Base-by-base conservation (phyloP, 2,888 invertebrate genomes). In the Brenthis daphne region DNA sequence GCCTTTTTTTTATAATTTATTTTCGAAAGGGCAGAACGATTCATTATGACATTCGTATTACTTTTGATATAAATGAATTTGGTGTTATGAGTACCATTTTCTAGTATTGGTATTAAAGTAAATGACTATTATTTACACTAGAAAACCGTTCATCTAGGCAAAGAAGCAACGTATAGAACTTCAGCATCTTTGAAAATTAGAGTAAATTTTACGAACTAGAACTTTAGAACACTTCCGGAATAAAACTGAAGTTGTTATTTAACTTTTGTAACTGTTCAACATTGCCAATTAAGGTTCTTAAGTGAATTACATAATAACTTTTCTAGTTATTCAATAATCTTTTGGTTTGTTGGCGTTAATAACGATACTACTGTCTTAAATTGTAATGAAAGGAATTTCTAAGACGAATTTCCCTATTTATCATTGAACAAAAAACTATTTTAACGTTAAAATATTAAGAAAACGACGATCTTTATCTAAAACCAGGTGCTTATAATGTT, bases 1-100 rank as follows among this genome's bases (percentile, higher is more conserved):
- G 67, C 55, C 68, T 37, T 55, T 58, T 58, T 20, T 65, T 58
- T 57, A 50, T 55, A 37, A 61, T 55, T 24, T 29, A 6, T 29
- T 29, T 48, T 48, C 16, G 6, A 29, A 60, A 60, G 4, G 29
- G 20, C 24, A 4, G 58, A 60, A 50, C 29, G 48, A 29, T 60
- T 50, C 58, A 50, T 50, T 60, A 29, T 43, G 8, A 43, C 11
- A 43, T 48, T 60, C 48, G 48, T 50, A 29, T 50, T 29, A 50
- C 29, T 60, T 60, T 60, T 2, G n/a, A 50, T n/a, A 48, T 50
- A n/a, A 50, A 58, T 48, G 48, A 29, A 24, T 60, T 58, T 58
- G 14, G 48, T 6, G 8, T 6, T 8, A 37, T 8, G 8, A 43
- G 37, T 43, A 43, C 37, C 37, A 43, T 43, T 43, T 43, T 43